phyloP scores from a whole-genome alignment of 2,797 vertebrate species.

The Threskiornis aethiopicus region DNA sequence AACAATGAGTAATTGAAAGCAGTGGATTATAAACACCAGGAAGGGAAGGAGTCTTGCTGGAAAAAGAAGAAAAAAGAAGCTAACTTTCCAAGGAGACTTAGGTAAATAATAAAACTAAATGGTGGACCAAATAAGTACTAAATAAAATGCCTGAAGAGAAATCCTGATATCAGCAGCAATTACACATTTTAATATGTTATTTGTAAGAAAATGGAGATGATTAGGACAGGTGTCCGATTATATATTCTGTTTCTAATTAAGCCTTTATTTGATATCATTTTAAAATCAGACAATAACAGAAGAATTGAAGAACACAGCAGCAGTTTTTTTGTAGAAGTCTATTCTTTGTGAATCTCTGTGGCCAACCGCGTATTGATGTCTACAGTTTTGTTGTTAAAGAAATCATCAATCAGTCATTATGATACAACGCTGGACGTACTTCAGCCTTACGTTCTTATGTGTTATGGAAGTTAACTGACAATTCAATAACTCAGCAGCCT shows the following conservation, averaged over 20 bases:
- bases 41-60: background rate
- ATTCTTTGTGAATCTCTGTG: background rate
- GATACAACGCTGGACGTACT: background rate
- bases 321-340: background rate
- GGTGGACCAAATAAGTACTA: background rate
- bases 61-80: background rate
- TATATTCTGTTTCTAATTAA: constrained; percentile 9
- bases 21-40: background rate
- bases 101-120: constrained; percentile 8
- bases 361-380: background rate
- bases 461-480: constrained; percentile 7
- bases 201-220: background rate
- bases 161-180: background rate
- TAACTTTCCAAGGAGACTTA: background rate
- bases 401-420: background rate
- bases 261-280: background rate
- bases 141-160: background rate
- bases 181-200: background rate
- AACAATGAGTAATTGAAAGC: background rate
- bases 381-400: background rate
- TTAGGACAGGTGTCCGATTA: background rate
- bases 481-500: constrained; percentile 17
- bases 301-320: background rate
- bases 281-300: background rate
- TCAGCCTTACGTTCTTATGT: background rate